Conservation (phyloP, 2,797 vertebrate species). For the Melanotaenia maccullochi region DNA sequence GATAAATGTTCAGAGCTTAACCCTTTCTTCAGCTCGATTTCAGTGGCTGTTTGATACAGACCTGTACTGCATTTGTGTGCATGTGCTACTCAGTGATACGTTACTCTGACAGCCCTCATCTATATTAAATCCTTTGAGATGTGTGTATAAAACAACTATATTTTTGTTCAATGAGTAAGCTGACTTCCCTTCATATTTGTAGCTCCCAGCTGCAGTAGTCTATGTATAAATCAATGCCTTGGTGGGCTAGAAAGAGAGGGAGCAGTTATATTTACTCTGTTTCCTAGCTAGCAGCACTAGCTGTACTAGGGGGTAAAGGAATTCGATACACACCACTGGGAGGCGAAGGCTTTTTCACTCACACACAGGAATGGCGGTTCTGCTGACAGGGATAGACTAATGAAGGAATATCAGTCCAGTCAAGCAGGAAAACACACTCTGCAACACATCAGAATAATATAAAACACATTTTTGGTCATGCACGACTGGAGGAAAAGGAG, state of each 20-base stretch:
- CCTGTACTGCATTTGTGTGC: slow-evolving; percentile 55
- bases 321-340: slow-evolving; percentile 78
- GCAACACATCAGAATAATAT: slow-evolving; percentile 60
- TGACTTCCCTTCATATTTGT: slow-evolving; percentile 79
- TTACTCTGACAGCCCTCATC: slow-evolving; percentile 69
- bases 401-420: slow-evolving; percentile 66
- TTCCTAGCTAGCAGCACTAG: slow-evolving; percentile 79
- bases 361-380: slow-evolving; percentile 59
- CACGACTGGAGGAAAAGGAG: slow-evolving; percentile 33
- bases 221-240: slow-evolving; percentile 82
- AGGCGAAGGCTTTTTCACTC: slow-evolving; percentile 66
- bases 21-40: slow-evolving; percentile 30
- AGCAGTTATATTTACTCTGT: slow-evolving; percentile 80
- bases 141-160: slow-evolving; percentile 73
- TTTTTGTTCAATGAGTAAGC: slow-evolving; percentile 80
- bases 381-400: slow-evolving; percentile 70
- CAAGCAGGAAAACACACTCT: slow-evolving; percentile 57
- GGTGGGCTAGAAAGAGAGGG: slow-evolving; percentile 77
- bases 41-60: slow-evolving; percentile 24
- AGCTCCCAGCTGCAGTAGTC: slow-evolving; percentile 76
- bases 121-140: slow-evolving; percentile 75
- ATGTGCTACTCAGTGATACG: slow-evolving; percentile 46
- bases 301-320: slow-evolving; percentile 75
- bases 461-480: slow-evolving; percentile 57
- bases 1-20: slow-evolving; percentile 36